Evolutionary conservation across 2,113 vertebrate genomes (phyloP), one percentile per base, ranked within the genome.

Genomic region (Acrocephalus kingi): DNA sequence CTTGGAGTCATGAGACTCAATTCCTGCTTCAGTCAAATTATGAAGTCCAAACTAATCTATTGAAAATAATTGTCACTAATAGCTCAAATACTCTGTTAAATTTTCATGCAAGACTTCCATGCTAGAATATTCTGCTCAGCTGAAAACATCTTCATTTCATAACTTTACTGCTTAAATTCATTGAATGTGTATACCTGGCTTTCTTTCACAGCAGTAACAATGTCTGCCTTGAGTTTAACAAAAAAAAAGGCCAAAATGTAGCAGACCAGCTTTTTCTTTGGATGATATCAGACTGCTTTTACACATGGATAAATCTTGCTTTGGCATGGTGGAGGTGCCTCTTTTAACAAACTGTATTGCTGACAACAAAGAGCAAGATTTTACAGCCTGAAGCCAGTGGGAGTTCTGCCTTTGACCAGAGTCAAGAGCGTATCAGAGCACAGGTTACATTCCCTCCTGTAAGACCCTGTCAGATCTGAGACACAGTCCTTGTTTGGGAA

Each of bases 351-450:
- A 74, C 33, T 46, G 9, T 66, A 22, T 24, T 78, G 45, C 83
- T 92, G 88, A 73, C 80, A 94, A 88, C 58, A 93, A 95, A 89
- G 69, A 90, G 61, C n/a, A 72, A 45, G 31, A 49, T 78, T 93
- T 94, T 81, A 71, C 43, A 86, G 83, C 56, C 83, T 68, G 66
- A 56, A 96, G 68, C 90, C 68, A 7, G 72, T 54, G 88, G 76
- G 94, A 95, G 49, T 62, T 92, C 54, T 92, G 66, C 35, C 45
- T 95, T 94, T 89, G 89, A 73, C 86, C 73, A 55, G 52, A 95
- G 90, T 89, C 84, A 92, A 55, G 87, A 72, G 54, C 0, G 0
- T 68, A 87, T 89, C 86, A 93, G 73, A 94, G 80, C 73, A 72
- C 46, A 46, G 91, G 91, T 94, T 82, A 68, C 43, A 58, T n/a